phyloP scores from a whole-genome alignment of 2,113 vertebrate species.

The Semicossyphus pulcher region DNA sequence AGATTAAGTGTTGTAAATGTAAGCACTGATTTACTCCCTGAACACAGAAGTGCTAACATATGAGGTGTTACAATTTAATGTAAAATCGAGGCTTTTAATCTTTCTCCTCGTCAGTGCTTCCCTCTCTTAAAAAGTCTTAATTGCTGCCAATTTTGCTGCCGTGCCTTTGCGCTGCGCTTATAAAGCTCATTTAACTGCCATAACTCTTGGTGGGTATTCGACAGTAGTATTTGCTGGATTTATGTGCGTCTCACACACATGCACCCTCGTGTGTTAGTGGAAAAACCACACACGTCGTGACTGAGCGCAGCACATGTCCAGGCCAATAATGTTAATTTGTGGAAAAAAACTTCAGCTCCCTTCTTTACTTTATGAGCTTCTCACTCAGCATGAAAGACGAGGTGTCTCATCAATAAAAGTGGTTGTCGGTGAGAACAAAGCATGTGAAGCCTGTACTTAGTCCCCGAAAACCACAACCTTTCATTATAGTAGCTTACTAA shows the following conservation, averaged over 20 bases:
- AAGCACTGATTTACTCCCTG: constrained; percentile 11
- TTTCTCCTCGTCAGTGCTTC: constrained; percentile 63
- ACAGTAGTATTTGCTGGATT: constrained; percentile 66
- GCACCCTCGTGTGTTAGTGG: constrained; percentile 51
- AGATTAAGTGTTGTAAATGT: background rate
- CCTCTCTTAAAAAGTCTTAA: constrained; percentile 71
- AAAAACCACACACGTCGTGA: constrained; percentile 78
- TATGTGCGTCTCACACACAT: constrained; percentile 47
- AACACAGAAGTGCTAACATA: constrained; percentile 29
- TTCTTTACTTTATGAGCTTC: constrained; percentile 60
- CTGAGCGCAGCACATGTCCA: constrained; percentile 59
- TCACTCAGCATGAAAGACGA: constrained; percentile 55
- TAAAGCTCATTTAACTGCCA: constrained; percentile 65
- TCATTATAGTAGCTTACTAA: constrained; percentile 34
- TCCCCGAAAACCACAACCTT: constrained; percentile 12
- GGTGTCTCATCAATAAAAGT: constrained; percentile 63
- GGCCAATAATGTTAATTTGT: constrained; percentile 59
- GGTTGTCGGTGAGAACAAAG: constrained; percentile 59
- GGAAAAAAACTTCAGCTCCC: constrained; percentile 53
- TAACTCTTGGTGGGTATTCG: constrained; percentile 66
- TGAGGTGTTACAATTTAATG: constrained; percentile 47
- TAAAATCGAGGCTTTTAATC: constrained; percentile 67
- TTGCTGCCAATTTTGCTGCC: constrained; percentile 65
- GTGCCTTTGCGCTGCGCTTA: constrained; percentile 50
- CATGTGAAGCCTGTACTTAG: constrained; percentile 43